Evolutionary conservation across 1,140 invertebrate species (phyloP).

Genomic region (Zaprionus lachaisei): DNA sequence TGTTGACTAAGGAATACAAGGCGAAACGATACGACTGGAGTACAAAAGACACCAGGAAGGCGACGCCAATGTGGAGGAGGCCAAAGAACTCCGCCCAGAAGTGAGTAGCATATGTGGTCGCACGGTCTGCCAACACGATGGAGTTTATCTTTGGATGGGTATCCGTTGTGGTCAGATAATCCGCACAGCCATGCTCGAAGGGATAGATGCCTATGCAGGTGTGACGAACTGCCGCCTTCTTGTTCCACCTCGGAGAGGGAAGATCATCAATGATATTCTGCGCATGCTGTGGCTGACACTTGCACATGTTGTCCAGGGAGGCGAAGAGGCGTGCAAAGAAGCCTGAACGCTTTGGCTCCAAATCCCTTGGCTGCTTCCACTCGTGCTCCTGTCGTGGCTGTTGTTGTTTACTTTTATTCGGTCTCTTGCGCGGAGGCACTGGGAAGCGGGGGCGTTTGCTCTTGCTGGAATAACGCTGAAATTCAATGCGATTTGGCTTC

Average conservation of each 20-base stretch:
- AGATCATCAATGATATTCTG: conserved; percentile 65
- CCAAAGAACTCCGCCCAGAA: conserved; percentile 90
- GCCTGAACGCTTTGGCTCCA: neutral
- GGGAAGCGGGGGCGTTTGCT: conserved; percentile 33
- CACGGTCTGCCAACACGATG: conserved; percentile 86
- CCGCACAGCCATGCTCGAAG: conserved; percentile 88
- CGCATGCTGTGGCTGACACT: conserved; percentile 47
- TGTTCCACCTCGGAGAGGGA: conserved; percentile 68
- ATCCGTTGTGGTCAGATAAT: conserved; percentile 88
- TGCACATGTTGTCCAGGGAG: conserved; percentile 75
- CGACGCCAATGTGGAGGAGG: conserved; percentile 86
- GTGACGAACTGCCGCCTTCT: conserved; percentile 57
- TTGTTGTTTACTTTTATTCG: conserved; percentile 10
- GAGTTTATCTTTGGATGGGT: conserved; percentile 86
- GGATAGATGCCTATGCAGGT: conserved; percentile 87
- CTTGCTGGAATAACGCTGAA: conserved; percentile 66
- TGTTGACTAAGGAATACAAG: conserved; percentile 86
- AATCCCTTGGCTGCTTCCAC: neutral
- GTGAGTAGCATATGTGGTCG: conserved; percentile 86
- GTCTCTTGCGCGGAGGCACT: conserved; percentile 28
- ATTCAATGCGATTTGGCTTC: conserved; percentile 73
- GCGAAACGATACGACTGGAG: conserved; percentile 86
- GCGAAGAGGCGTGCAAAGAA: conserved; percentile 54
- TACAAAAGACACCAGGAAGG: conserved; percentile 87
- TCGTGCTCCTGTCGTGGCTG: conserved; percentile 1